These are phyloP conservation scores for Tetragonisca angustula DNA, from an alignment of 2,888 invertebrate species.

Conservation along the genomic window DNA sequence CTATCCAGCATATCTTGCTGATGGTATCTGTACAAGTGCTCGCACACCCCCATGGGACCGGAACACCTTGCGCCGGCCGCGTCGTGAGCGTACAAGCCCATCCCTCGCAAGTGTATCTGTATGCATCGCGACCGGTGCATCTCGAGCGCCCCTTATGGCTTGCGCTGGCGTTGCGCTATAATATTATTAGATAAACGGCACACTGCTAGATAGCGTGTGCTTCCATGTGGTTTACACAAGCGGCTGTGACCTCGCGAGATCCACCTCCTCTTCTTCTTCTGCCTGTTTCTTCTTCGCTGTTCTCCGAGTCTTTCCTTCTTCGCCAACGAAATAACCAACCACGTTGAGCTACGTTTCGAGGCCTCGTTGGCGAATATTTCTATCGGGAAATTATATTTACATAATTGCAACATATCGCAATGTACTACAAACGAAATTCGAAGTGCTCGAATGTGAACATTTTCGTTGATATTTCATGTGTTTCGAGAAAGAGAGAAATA, in stretches of 20 bases:
- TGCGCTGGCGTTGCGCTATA: conserved; percentile 75
- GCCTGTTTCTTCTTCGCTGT: neutral
- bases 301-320: conserved; percentile 23
- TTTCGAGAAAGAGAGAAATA: too few species aligned
- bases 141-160: conserved; percentile 73
- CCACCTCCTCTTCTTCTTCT: conserved; percentile 31
- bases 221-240: conserved; percentile 79
- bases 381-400: too few species aligned
- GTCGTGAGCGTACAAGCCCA: conserved; percentile 37
- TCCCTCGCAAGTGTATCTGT: conserved; percentile 53
- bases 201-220: conserved; percentile 74
- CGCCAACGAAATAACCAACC: neutral
- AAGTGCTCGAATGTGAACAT: too few species aligned
- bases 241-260: conserved; percentile 71
- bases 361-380: neutral
- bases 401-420: too few species aligned
- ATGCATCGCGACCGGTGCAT: conserved; percentile 67
- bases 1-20: conserved; percentile 72
- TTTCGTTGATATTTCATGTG: too few species aligned
- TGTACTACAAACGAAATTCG: too few species aligned
- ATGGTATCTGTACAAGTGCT: conserved; percentile 72
- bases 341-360: neutral
- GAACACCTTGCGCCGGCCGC: conserved; percentile 59
- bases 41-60: conserved; percentile 63
- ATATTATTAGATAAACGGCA: conserved; percentile 80